Base-by-base conservation (phyloP, 2,888 invertebrate genomes). In the Agonopterix heracliana region DNA sequence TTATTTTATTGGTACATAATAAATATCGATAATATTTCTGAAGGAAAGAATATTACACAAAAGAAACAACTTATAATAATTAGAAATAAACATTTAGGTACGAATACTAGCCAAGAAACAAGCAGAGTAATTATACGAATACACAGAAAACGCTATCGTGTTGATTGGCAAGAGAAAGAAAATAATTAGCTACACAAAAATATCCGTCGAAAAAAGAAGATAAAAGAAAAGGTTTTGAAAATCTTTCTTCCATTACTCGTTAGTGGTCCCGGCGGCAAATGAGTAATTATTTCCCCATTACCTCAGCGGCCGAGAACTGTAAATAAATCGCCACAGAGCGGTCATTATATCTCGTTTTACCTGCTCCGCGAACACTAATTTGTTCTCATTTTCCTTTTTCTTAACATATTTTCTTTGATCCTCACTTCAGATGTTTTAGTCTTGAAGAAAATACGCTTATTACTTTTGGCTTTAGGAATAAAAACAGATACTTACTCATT, bases 281-380 rank as follows among this genome's bases (percentile, higher is more conserved):
- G 66, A 69, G 72, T 69, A 67, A 79, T 80, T 69, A 74, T 78
- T 77, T 68, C 56, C 61, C 62, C 71, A 71, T 78, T 78, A 73
- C 58, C 60, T 12, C 51, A 53, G 47, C 51, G 48, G 56, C 52
- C 55, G 50, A 48, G 56, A 54, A 53, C 61, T 66, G 66, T 64
- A 67, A 72, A 71, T 69, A 67, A 64, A 72, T 75, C 64, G 64
- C 68, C 59, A 52, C 49, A 54, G 59, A 54, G 50, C 60, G 55
- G 54, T 58, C 59, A 57, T 64, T 60, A 60, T 55, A 57, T 59
- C 55, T 55, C 60, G 57, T 59, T 63, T 56, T 58, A 59, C 60
- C 61, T 61, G 56, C 46, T 46, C 48, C 40, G 40, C 53, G 49
- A 49, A 53, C 11, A 35, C 38, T 46, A 44, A 49, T 45, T 50